These are phyloP conservation scores for Drosophila jambulina DNA, from an alignment of 1,140 invertebrate species.

Conservation along the genomic window DNA sequence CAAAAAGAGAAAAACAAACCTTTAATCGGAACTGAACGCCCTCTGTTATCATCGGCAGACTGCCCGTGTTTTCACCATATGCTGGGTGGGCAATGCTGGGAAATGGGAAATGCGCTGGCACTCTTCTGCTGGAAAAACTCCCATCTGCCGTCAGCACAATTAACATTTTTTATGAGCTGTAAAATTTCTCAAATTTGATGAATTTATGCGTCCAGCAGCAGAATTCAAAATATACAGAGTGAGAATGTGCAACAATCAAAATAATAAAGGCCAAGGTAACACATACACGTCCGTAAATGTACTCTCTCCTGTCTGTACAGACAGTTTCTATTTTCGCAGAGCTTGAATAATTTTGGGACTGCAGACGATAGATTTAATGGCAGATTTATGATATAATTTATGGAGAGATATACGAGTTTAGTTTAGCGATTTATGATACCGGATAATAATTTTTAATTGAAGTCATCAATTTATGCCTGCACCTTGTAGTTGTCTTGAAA, in stretches of 20 bases:
- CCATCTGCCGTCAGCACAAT: conserved; percentile 61
- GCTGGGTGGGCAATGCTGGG: conserved; percentile 14
- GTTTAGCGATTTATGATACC: background rate
- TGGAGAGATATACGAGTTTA: background rate
- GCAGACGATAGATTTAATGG: conserved; percentile 1
- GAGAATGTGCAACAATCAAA: conserved; percentile 54
- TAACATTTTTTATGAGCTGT: conserved; percentile 76
- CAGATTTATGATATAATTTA: conserved; percentile 15
- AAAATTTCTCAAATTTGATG: conserved; percentile 78
- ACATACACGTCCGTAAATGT: conserved; percentile 4
- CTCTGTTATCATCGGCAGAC: conserved; percentile 55
- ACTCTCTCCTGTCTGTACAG: background rate
- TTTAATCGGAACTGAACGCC: conserved; percentile 66
- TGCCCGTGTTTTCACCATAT: conserved; percentile 40
- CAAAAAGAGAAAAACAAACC: conserved; percentile 14
- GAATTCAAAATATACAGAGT: conserved; percentile 38
- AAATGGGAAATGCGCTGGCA: conserved; percentile 37
- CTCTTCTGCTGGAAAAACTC: conserved; percentile 36
- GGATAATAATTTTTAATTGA: conserved; percentile 5
- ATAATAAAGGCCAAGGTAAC: conserved; percentile 36
- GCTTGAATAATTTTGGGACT: conserved; percentile 7
- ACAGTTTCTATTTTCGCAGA: background rate
- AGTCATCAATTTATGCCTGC: background rate
- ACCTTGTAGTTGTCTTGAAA: background rate
- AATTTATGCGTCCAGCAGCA: conserved; percentile 61